Percentiles rank a stretch among this genome's conserved stretches.
Conservation (phyloP, 2,888 invertebrate species). For the Drosophila monieri region DNA sequence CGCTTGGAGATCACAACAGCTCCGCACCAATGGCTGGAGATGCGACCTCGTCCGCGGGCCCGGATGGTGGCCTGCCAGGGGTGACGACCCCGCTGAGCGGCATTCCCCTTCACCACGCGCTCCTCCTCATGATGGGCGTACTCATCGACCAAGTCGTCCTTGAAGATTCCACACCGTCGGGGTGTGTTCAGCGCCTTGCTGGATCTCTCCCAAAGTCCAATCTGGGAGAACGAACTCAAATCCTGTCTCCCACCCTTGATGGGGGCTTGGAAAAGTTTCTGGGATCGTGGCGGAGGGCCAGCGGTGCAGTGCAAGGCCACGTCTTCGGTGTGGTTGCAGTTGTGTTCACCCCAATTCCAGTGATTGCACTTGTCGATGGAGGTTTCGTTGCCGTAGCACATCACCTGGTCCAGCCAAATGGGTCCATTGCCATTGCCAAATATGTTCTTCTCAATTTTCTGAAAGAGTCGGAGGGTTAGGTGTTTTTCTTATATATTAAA, state of each 20-base stretch:
- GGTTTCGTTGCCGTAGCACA: slow-evolving; percentile 88
- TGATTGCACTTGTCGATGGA: slow-evolving; percentile 87
- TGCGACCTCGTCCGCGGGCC: slow-evolving; percentile 85
- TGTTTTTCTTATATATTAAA: background rate
- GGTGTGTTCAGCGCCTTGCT: slow-evolving; percentile 80
- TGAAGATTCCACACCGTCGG: slow-evolving; percentile 85
- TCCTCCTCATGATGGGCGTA: slow-evolving; percentile 84
- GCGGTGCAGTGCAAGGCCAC: slow-evolving; percentile 85
- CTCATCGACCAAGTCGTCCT: slow-evolving; percentile 79
- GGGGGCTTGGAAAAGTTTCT: slow-evolving; percentile 3
- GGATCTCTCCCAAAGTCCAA: slow-evolving; percentile 80
- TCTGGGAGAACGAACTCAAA: slow-evolving; percentile 60
- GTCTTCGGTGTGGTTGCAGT: slow-evolving; percentile 90
- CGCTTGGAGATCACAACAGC: slow-evolving; percentile 88
- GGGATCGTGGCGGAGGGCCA: slow-evolving; percentile 63
- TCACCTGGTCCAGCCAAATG: slow-evolving; percentile 89
- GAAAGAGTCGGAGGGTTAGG: background rate
- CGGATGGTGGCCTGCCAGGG: slow-evolving; percentile 91
- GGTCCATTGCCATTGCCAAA: slow-evolving; percentile 85
- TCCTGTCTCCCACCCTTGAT: slow-evolving; percentile 16
- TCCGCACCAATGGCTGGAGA: slow-evolving; percentile 90
- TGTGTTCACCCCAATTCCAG: slow-evolving; percentile 88
- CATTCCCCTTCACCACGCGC: slow-evolving; percentile 87
- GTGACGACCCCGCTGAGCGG: slow-evolving; percentile 87
- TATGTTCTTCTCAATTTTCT: slow-evolving; percentile 80